These are phyloP conservation scores for Drosophila littoralis DNA, from an alignment of 1,140 invertebrate species.

Conservation along the genomic window DNA sequence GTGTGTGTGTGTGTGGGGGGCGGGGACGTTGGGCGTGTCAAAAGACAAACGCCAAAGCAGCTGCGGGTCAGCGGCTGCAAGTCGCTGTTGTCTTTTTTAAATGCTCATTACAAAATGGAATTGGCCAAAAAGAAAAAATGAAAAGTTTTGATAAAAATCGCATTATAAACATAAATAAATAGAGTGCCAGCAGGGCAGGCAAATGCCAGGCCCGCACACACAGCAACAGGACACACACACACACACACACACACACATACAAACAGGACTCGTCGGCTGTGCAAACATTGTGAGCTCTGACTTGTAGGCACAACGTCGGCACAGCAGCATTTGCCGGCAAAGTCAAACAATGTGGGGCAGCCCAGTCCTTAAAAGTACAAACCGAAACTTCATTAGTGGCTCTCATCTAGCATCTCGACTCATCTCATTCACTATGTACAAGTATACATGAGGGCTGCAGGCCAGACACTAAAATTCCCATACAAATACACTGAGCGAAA, in stretches of 20 bases:
- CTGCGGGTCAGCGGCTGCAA: constrained; percentile 54
- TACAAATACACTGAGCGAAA: constrained; percentile 24
- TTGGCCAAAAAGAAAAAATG: constrained; percentile 42
- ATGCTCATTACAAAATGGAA: constrained; percentile 78
- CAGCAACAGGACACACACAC: background rate
- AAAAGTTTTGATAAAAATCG: constrained; percentile 81
- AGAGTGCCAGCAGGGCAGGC: constrained; percentile 52
- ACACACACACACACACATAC: constrained; percentile 29
- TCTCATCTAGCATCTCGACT: constrained; percentile 54
- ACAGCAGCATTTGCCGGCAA: constrained; percentile 37
- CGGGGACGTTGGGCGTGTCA: constrained; percentile 50
- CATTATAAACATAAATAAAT: constrained; percentile 83
- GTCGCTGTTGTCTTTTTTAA: constrained; percentile 67
- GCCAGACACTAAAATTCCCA: constrained; percentile 19
- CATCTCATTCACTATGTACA: constrained; percentile 31
- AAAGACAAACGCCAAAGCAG: constrained; percentile 62
- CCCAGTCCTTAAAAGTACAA: constrained; percentile 66
- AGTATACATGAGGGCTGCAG: constrained; percentile 29
- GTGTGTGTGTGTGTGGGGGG: background rate
- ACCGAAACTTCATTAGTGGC: constrained; percentile 77
- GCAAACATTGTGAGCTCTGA: constrained; percentile 69
- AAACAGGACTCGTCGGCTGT: constrained; percentile 39
- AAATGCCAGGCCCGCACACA: constrained; percentile 44
- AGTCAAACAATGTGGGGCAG: constrained; percentile 79
- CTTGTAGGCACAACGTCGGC: constrained; percentile 35